Conservation (phyloP, 1,140 invertebrate species). For the Kradibia gibbosae region DNA sequence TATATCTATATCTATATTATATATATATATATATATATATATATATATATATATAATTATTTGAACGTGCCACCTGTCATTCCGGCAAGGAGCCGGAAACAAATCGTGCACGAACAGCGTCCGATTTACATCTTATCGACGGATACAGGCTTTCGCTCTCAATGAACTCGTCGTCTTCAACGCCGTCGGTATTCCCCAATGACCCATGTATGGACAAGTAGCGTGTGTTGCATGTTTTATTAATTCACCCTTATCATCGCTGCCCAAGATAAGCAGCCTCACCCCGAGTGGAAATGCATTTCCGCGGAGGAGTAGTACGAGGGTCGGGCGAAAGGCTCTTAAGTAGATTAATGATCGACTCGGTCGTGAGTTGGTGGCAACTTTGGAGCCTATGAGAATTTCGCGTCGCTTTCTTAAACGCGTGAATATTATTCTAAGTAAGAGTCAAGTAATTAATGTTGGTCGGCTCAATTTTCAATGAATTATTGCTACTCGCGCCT, state of each 20-base stretch:
- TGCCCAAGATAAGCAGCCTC: background rate
- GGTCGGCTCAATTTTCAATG: background rate
- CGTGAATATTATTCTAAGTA: background rate
- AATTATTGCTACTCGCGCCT: background rate
- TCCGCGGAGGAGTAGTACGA: conserved; percentile 2
- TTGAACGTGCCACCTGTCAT: background rate
- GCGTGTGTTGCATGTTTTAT: background rate
- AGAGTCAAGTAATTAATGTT: background rate
- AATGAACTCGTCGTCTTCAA: too few species aligned
- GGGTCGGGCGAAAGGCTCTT: background rate
- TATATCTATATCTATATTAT: too few species aligned
- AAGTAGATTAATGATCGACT: conserved; percentile 19
- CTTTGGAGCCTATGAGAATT: too few species aligned
- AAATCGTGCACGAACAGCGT: too few species aligned
- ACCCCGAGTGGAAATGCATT: background rate
- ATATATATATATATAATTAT: background rate
- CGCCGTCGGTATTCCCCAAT: background rate
- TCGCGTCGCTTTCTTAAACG: conserved; percentile 8
- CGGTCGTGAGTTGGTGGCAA: background rate
- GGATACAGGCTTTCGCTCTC: too few species aligned
- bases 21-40: too few species aligned
- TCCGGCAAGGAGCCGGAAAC: too few species aligned
- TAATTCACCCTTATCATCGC: conserved; percentile 20
- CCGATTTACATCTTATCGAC: too few species aligned
- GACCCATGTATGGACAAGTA: background rate